phyloP scores from a whole-genome alignment of 2,113 vertebrate genomes.

The Nerophis lumbriciformis region DNA sequence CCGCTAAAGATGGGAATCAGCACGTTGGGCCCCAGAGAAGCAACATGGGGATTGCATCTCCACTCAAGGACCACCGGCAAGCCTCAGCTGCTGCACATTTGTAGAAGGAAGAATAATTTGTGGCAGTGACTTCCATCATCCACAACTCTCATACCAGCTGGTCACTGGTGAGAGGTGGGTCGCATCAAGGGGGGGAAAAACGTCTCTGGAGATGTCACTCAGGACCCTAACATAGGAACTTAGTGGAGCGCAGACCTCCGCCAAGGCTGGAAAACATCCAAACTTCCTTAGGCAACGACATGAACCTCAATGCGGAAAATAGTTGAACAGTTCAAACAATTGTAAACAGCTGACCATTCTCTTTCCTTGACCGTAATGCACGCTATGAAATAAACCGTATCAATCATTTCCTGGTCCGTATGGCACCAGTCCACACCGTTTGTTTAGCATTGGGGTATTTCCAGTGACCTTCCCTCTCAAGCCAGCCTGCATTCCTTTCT shows the following conservation, averaged over 20 bases:
- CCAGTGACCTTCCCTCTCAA: no score
- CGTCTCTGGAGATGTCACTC: neutral
- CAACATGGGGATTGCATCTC: neutral
- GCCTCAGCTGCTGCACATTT: slow-evolving; percentile 28
- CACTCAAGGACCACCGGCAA: neutral
- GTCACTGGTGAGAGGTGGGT: neutral
- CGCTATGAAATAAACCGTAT: no score
- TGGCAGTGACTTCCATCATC: neutral
- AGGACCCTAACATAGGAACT: neutral
- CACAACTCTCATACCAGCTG: neutral
- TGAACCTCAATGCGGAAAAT: no score
- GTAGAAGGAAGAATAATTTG: slow-evolving; percentile 2
- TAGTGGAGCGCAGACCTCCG: neutral
- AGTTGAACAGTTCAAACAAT: no score
- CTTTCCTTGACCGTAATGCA: no score
- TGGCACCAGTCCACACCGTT: no score
- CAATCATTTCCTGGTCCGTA: no score
- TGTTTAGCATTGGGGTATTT: no score
- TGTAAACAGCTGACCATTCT: no score
- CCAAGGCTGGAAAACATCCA: neutral
- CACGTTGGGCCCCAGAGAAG: neutral
- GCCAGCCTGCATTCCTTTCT: no score
- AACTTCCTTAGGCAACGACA: no score
- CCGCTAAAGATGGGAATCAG: slow-evolving; percentile 17
- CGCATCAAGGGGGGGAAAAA: slow-evolving; percentile 19